Evolutionary conservation across 2,888 invertebrate species (phyloP), one percentile per base, ranked within the genome.

Genomic region (Nemotelus nigrinus): DNA sequence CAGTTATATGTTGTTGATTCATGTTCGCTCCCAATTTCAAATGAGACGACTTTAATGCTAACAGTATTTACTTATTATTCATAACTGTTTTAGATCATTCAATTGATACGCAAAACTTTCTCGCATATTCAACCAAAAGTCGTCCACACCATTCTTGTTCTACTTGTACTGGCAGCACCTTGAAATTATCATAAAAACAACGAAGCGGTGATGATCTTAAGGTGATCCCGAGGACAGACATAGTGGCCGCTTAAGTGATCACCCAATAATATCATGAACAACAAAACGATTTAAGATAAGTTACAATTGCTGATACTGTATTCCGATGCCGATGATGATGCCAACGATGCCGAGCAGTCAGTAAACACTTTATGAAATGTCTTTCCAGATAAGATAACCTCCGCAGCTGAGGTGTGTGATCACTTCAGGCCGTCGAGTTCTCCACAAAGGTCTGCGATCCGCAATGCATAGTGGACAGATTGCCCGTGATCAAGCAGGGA

Each of bases 341-440:
- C 41, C 70, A 53, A 39, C 55, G 53, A 70, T 70, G 55, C 47
- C 41, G 47, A 47, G 39, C 68, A 63, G 63, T 47, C 68, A 68
- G 70, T 71, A 70, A 70, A 70, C 77, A 68, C 70, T 77, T 77
- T 77, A 77, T 67, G 70, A 64, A 71, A 71, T 72, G 77, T 64
- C 77, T 71, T 64, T 65, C 47, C 39, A 71, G 77, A 77, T 77
- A 77, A 77, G 77, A 77, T 77, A 68, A 63, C 60, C 68, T 48
- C 10, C 2, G 43, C 53, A 55, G 70, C 41, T 44, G 44, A 53
- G 63, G 63, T 60, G 63, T 74, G 74, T 74, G 74, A 74, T 74
- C 74, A 63, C 50, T 53, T 55, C 43, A 70, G 55, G 53, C 55
- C 25, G 25, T 53, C 55, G 60, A 44, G 39, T 44, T 39, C 47